phyloP scores from a whole-genome alignment of 1,140 invertebrate species.

The Copidosoma floridanum region DNA sequence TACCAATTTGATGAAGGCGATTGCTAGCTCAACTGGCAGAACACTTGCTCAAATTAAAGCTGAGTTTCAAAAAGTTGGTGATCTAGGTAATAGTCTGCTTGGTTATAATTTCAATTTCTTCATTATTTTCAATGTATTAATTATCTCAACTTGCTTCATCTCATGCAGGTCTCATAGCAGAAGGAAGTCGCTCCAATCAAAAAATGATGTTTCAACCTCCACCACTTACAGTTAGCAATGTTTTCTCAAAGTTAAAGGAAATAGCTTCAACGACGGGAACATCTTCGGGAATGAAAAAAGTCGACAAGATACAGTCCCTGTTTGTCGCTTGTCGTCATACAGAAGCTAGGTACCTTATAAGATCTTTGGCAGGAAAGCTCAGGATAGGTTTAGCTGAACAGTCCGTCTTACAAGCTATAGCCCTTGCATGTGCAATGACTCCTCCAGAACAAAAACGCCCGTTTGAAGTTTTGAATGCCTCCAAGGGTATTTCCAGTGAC shows the following conservation, averaged over 20 bases:
- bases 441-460: conserved; percentile 70
- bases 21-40: conserved; percentile 89
- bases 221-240: conserved; percentile 65
- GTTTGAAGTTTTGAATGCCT: conserved; percentile 63
- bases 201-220: conserved; percentile 81
- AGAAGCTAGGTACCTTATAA: conserved; percentile 90
- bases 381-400: conserved; percentile 96
- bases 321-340: conserved; percentile 89
- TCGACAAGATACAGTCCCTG: conserved; percentile 87
- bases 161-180: conserved; percentile 79
- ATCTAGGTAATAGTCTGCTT: conserved; percentile 68
- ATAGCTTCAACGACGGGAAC: conserved; percentile 86
- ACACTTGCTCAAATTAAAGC: conserved; percentile 82
- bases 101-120: background rate
- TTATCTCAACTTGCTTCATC: background rate
- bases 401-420: conserved; percentile 89
- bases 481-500: conserved; percentile 65
- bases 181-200: conserved; percentile 86
- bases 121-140: background rate
- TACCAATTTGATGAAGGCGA: conserved; percentile 89
- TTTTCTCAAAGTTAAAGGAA: conserved; percentile 86
- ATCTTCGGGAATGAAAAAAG: conserved; percentile 79
- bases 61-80: conserved; percentile 78
- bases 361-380: conserved; percentile 91
- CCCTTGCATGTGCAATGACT: conserved; percentile 75